Base-by-base conservation (phyloP, 2,113 vertebrate genomes). In the Labrus mixtus region DNA sequence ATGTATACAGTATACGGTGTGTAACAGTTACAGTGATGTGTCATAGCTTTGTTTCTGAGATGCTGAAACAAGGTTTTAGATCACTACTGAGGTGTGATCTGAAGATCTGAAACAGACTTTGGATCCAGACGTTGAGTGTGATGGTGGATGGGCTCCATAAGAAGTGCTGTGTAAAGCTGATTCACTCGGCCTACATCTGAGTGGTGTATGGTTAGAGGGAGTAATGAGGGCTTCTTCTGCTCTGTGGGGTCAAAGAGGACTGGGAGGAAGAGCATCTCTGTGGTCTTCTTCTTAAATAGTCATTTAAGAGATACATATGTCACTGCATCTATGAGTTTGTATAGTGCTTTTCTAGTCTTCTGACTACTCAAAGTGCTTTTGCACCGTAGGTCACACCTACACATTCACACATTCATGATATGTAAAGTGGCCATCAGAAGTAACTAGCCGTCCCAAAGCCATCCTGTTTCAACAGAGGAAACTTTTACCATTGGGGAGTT, bases 131-230 rank as follows among this genome's bases (percentile, higher is more conserved):
- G 61, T 33, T 57, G 69, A 73, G 68, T 58, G 77, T 61, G 60
- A 19, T 50, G 62, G 53, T 63, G 11, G 59, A 67, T 73, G 59
- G 23, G 67, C 73, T 64, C 53, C 69, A 8, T 48, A 43, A 73
- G 77, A 82, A 82, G 73, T 80, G 77, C 86, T 86, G 83, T 78
- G 67, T 79, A 83, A 89, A 86, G 77, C 76, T 87, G 84, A 90
- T 79, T 90, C 84, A 89, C 60, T 58, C 84, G 45, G 16, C 76
- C 83, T 73, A 89, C 86, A 76, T 53, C 77, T 79, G 63, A 39
- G 69, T 81, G 83, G 73, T 39, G 33, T 22, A 77, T 82, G 85
- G 84, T 25, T 33, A 33, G 82, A 58, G 75, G 37, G 50, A 57
- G 41, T 82, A 74, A 83, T 81, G 89, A 85, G 66, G 72, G 80